Evolutionary conservation across 1,140 invertebrate genomes (phyloP), one percentile per base, ranked within the genome.

Genomic region (Caenorhabditis inopinata): DNA sequence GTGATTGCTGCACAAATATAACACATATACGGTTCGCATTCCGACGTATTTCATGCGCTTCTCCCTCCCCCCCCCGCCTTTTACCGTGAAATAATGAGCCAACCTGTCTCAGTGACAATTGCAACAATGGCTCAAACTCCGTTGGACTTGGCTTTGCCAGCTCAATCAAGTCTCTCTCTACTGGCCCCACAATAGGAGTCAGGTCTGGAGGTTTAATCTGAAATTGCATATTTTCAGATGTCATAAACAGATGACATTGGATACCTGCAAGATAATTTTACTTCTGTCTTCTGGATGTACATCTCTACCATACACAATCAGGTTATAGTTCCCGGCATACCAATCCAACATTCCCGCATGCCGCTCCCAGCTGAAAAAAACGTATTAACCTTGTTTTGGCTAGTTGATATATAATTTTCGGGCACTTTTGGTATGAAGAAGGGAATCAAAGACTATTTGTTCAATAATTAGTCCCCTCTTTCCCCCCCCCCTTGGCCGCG

Each of bases 331-430:
- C 29, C 78, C 78, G 1, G 48, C 68, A 47, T 49, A 82, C 68
- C 68, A 82, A 48, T 82, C 81, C 77, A 82, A 53, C 78, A 82
- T 82, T 45, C 81, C 81, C 14, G 68, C 35, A 62, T 82, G 81
- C 21, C 81, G 53, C 42, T 82, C 81, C 81, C 81, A 82, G 47
- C 77, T 79, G 49, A 62, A 77, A 51, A 7, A 29, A 4, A 18
- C n/a, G 5, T 49, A 25, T 77, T 45, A 1, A 47, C 42, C n/a
- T 16, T 47, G n/a, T n/a, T n/a, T n/a, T n/a, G n/a, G n/a, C n/a
- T n/a, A n/a, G n/a, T n/a, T n/a, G n/a, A n/a, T n/a, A n/a, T n/a
- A n/a, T n/a, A n/a, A 76, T 23, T 76, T 18, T 38, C n/a, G 46
- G 12, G 25, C 29, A 48, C 45, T 35, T 77, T 77, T 77, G 32